Base-by-base conservation (phyloP, 2,888 invertebrate genomes). In the Bugula neritina region DNA sequence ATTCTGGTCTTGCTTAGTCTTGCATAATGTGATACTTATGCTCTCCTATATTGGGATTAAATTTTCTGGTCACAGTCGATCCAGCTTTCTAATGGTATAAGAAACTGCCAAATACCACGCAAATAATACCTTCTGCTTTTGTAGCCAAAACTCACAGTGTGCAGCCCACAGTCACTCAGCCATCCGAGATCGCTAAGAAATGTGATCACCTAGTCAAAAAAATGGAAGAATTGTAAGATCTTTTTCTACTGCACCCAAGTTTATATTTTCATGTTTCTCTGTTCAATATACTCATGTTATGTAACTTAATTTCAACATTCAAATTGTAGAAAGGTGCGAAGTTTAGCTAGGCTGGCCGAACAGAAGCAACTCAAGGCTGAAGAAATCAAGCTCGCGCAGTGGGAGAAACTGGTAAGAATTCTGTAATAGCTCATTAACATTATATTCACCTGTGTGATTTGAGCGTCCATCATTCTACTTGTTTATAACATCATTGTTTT, bases 291-390 rank as follows among this genome's bases (percentile, higher is more conserved):
- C 5, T 17, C 43, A 43, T 43, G 43, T 43, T 43, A 43, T 43
- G 17, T 17, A 43, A 17, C 43, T 43, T 43, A 17, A 43, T 43
- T n/a, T n/a, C n/a, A n/a, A n/a, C n/a, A n/a, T n/a, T n/a, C n/a
- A 10, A 5, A 17, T 17, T 43, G 43, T 17, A 63, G 63, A 31
- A 25, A 63, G 31, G 63, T 25, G 5, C 21, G 63, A 31, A 63
- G 63, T 27, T 5, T 25, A 29, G 31, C 13, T 31, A 63, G 63
- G n/a, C 63, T 63, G 63, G 63, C 63, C 10, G 63, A 63, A 31
- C 27, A 31, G 29, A 63, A 27, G 5, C 25, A 27, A 17, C n/a
- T 63, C 31, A 63, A 31, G n/a, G 63, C 63, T 29, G 63, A 29
- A 25, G 63, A 63, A n/a, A 13, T 63, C 31, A 31, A 63, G n/a